Evolutionary conservation across 2,888 invertebrate species (phyloP), one percentile per base, ranked within the genome.

Genomic region (Diaprepes abbreviatus): DNA sequence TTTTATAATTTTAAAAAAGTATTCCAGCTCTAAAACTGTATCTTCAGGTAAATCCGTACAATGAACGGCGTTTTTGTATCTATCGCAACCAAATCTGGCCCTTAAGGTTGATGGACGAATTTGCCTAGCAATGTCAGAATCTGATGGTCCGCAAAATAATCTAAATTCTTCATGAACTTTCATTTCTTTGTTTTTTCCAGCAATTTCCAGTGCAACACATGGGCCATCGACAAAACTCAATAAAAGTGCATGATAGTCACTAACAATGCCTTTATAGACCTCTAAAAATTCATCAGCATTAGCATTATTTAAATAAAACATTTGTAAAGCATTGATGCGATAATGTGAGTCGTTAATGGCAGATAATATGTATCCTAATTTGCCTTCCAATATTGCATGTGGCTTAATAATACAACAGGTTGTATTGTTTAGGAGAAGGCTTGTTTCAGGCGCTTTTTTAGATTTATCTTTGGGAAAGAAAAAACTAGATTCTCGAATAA

Each of bases 11-110:
- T 92, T 92, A 81, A 93, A 93, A 82, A 93, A 90, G 83, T 93
- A 93, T 83, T 93, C 92, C 60, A 93, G 86, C 87, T 97, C 97
- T 62, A 95, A 83, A 21, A 89, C 80, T 0, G 93, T 93, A 85
- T 97, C 97, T 81, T 96, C 96, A 0, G 92, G 89, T 65, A 97
- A 86, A 86, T 97, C 97, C 17, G 97, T 97, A 81, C 97, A 97
- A 83, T 97, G 97, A 5, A 97, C 87, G 3, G 94, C 96, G 85
- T 97, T 97, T 80, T 91, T 89, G 17, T 94, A 89, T 85, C 93
- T 94, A 40, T 90, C 91, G 40, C 87, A 88, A 0, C 97, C 97
- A 84, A 92, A 94, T 78, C 89, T 89, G 0, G 96, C 96, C 77
- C 97, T 87, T 40, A 97, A 82, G 0, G 95, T 93, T 74, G 92